Percentiles rank a stretch among this genome's conserved stretches.
These are phyloP conservation scores for Sternarchorhynchus goeldii DNA, from an alignment of 2,797 vertebrate species.

Conservation along the genomic window DNA sequence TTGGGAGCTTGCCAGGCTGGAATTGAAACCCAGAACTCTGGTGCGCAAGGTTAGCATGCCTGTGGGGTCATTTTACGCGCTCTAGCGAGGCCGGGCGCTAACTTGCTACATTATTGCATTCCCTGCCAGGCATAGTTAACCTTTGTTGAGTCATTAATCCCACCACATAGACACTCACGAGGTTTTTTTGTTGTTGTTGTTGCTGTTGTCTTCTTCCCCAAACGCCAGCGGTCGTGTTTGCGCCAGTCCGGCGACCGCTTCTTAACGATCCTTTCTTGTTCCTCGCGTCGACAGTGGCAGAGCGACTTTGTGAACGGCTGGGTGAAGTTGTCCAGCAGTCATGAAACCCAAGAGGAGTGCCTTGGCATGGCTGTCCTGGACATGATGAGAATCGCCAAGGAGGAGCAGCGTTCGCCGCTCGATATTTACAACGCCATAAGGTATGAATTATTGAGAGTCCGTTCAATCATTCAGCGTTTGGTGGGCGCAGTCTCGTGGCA, in stretches of 20 bases:
- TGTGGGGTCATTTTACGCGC: conserved; percentile 10
- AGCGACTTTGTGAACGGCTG: conserved; percentile 89
- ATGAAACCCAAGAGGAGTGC: conserved; percentile 96
- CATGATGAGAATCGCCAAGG: conserved; percentile 97
- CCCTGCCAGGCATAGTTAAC: conserved; percentile 2
- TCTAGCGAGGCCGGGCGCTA: neutral
- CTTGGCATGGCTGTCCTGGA: conserved; percentile 97
- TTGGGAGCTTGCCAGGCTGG: neutral
- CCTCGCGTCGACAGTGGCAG: conserved; percentile 79
- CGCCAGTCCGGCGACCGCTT: neutral
- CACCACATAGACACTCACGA: neutral
- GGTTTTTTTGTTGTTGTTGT: too few species aligned
- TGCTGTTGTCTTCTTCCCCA: neutral
- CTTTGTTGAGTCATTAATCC: conserved; percentile 7
- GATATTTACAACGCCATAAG: conserved; percentile 89
- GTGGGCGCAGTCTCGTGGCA: conserved; percentile 70
- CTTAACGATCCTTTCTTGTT: conserved; percentile 7
- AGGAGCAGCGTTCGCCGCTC: conserved; percentile 85
- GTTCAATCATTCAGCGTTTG: conserved; percentile 71
- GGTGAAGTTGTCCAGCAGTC: conserved; percentile 83
- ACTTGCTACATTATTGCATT: conserved; percentile 7
- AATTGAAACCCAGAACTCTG: neutral
- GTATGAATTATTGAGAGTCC: conserved; percentile 65
- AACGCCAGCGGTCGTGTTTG: neutral
- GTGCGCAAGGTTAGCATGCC: neutral